Evolutionary conservation across 2,888 invertebrate genomes (phyloP).

Genomic region (Girardia tigrina): DNA sequence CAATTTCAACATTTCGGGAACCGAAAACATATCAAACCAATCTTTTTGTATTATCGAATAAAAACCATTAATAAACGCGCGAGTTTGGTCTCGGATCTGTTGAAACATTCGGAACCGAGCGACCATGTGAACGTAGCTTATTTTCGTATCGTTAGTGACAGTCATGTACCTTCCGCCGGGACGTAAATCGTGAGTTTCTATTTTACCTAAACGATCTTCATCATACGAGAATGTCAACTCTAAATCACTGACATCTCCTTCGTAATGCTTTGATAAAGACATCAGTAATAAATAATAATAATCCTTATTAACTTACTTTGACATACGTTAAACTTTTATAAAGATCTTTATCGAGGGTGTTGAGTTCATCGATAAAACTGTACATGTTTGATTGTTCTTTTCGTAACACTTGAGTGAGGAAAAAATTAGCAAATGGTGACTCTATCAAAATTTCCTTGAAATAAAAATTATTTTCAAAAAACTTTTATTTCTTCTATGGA

Average conservation of each 20-base stretch:
- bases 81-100: constrained; percentile 89
- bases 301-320: constrained; percentile 57
- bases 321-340: constrained; percentile 88
- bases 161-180: constrained; percentile 81
- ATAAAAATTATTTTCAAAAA: too few relatives aligned
- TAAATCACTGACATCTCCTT: constrained; percentile 74
- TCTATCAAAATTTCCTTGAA: constrained; percentile 95
- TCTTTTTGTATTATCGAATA: constrained; percentile 82
- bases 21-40: constrained; percentile 82
- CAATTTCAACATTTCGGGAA: constrained; percentile 80
- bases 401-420: constrained; percentile 82
- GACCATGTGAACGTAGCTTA: constrained; percentile 80
- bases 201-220: constrained; percentile 78
- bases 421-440: constrained; percentile 94
- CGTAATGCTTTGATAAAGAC: constrained; percentile 48
- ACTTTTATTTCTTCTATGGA: too few relatives aligned
- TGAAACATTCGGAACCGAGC: constrained; percentile 95
- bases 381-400: constrained; percentile 80
- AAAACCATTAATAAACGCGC: constrained; percentile 87
- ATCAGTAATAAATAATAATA: not conserved
- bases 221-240: constrained; percentile 90
- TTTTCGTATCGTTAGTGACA: constrained; percentile 84
- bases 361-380: constrained; percentile 91
- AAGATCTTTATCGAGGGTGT: constrained; percentile 83
- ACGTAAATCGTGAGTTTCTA: constrained; percentile 82